Evolutionary conservation across 2,888 invertebrate genomes (phyloP).

Genomic region (Emmelina monodactyla): DNA sequence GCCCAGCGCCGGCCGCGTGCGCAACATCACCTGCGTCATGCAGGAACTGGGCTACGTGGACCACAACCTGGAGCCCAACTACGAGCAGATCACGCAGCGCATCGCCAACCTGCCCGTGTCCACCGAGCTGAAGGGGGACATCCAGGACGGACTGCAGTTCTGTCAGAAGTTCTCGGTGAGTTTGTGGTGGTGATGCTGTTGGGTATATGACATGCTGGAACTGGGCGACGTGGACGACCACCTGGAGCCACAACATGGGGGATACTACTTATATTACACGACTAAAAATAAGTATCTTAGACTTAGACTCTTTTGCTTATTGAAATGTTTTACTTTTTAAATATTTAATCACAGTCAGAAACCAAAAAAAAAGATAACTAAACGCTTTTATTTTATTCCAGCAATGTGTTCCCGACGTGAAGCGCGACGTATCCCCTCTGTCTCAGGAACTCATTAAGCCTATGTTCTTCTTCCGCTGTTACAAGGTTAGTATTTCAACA

Average conservation of each 20-base stretch:
- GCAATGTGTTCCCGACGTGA: slow-evolving; percentile 75
- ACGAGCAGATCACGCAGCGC: slow-evolving; percentile 67
- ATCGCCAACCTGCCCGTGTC: slow-evolving; percentile 69
- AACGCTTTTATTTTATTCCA: too few relatives aligned
- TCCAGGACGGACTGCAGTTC: slow-evolving; percentile 71
- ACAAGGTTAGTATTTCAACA: slow-evolving; percentile 71
- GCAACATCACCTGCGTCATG: slow-evolving; percentile 76
- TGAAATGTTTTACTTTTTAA: too few relatives aligned
- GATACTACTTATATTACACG: too few relatives aligned
- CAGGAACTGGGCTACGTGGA: slow-evolving; percentile 75
- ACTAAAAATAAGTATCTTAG: too few relatives aligned
- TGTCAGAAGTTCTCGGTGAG: slow-evolving; percentile 75
- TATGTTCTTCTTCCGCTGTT: slow-evolving; percentile 78
- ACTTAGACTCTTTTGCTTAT: too few relatives aligned
- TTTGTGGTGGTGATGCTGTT: too few relatives aligned
- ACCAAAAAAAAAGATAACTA: too few relatives aligned
- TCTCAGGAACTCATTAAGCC: slow-evolving; percentile 71
- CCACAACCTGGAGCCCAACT: slow-evolving; percentile 71
- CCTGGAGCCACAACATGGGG: too few relatives aligned
- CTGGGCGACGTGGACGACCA: not conserved
- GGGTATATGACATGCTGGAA: too few relatives aligned
- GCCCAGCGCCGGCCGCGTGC: slow-evolving; percentile 50
- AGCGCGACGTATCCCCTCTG: slow-evolving; percentile 68
- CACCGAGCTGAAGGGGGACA: slow-evolving; percentile 69
- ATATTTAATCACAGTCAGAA: too few relatives aligned